Percentiles rank a stretch among this genome's conserved stretches.
phyloP scores from a whole-genome alignment of 2,113 vertebrate genomes.

The Festucalex cinctus region DNA sequence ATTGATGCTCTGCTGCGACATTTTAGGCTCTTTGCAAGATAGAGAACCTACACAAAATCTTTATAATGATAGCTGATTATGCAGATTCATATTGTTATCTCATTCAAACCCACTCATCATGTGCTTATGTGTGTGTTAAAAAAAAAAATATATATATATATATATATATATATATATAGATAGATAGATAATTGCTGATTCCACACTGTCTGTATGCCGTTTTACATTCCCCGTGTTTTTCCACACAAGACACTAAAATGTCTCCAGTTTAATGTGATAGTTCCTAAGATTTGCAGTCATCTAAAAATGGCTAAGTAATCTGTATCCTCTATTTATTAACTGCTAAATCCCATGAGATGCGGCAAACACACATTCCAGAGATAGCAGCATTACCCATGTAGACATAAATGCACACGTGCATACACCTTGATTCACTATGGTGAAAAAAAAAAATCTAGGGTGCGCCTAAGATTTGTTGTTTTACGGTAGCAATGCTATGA shows the following conservation, averaged over 20 bases:
- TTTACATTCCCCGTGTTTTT: not conserved
- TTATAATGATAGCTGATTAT: not conserved
- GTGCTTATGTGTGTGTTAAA: not conserved
- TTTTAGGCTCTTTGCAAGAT: not conserved
- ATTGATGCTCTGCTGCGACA: conserved; percentile 1
- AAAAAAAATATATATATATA: too few species aligned
- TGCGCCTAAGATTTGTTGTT: too few species aligned
- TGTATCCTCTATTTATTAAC: not conserved
- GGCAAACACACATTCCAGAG: not conserved
- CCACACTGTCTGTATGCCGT: not conserved
- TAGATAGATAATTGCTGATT: not conserved
- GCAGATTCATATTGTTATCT: not conserved
- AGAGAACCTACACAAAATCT: not conserved
- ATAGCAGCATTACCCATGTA: not conserved
- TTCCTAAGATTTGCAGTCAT: not conserved
- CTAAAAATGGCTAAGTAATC: not conserved
- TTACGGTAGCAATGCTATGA: too few species aligned
- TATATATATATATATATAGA: not conserved
- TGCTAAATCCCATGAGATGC: not conserved
- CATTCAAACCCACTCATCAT: not conserved
- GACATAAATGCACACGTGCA: not conserved
- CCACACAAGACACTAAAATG: too few species aligned
- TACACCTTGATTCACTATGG: not conserved
- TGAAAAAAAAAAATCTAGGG: too few species aligned
- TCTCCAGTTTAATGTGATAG: too few species aligned